A percentile compares a stretch with the other conserved stretches of the same genome.
These are phyloP conservation scores for Morpho achilles DNA, from an alignment of 2,888 invertebrate genomes.

Conservation along the genomic window DNA sequence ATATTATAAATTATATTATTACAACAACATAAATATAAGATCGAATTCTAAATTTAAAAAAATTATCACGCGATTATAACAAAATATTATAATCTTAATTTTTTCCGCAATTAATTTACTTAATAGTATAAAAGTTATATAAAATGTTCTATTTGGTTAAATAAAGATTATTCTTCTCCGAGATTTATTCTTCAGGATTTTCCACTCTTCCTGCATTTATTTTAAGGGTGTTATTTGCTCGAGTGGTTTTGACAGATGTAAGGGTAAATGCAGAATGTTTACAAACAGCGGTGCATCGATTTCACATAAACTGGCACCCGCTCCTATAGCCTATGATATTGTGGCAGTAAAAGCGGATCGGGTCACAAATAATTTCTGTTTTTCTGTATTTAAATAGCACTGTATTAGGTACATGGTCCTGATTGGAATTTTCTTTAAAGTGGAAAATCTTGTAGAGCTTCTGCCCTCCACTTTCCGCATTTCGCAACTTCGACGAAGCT, in stretches of 20 bases:
- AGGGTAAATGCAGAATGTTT: conserved; percentile 52
- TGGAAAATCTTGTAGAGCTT: no score
- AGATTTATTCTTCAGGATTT: neutral
- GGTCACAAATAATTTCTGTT: neutral
- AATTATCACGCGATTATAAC: no score
- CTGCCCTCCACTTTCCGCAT: no score
- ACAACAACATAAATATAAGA: no score
- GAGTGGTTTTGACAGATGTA: conserved; percentile 31
- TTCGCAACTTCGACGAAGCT: no score
- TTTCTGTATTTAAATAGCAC: no score
- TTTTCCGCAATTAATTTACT: neutral
- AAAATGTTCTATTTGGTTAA: conserved; percentile 5
- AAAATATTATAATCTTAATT: no score
- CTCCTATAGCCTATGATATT: conserved; percentile 8
- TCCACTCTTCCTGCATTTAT: neutral
- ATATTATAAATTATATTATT: no score
- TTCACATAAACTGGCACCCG: conserved; percentile 67
- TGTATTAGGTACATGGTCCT: no score
- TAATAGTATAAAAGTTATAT: neutral
- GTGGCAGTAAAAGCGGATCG: conserved; percentile 4
- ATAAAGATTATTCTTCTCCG: conserved; percentile 25
- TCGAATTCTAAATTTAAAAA: no score
- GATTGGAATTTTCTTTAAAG: no score
- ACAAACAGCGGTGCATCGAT: conserved; percentile 76
- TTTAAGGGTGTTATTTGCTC: conserved; percentile 21